Base-by-base conservation (phyloP, 23 tunicate genomes). In the Oikopleura dioica region DNA sequence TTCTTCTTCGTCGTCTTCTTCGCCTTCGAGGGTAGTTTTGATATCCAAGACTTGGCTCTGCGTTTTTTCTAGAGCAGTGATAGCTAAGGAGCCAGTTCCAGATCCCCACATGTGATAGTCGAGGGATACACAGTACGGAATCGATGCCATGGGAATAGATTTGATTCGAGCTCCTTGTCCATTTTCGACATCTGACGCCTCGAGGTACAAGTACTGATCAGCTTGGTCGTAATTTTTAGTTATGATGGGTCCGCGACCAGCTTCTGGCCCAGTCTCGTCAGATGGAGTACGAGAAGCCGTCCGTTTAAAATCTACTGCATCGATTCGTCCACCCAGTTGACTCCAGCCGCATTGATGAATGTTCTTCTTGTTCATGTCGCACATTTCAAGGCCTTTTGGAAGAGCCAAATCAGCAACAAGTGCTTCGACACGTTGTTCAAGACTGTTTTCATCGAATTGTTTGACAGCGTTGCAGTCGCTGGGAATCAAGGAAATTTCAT, bases 101-200 rank as follows among this genome's bases (percentile, higher is more conserved):
- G 78, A 69, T 38, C 99, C 99, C 50, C 86, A 92, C 78, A 87
- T 83, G 78, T 92, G 87, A 38, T 92, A 92, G 68, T 78, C 83
- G 77, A 92, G 81, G 51, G 84, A 75, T 0, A 92, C 37, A 79
- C 99, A 92, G 55, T 92, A 86, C 38, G 1, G 76, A 5, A 69
- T 34, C 1, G 29, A 12, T 35, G 30, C 72, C 26, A 24, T 23
- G 33, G 4, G 30, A 12, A 12, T 63, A 2, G 33, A 63, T 63
- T 24, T 63, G 2, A 21, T 63, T 28, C 4, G 2, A 12, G 30
- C 33, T 63, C 30, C 30, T 28, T 63, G 72, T 23, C 33, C 72
- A 63, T 28, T 63, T 4, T 21, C 72, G 72, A 21, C 72, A 28
- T 63, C 72, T 2, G 72, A 21, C 2, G 72, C 72, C 33, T 63